Percentiles rank a stretch among this genome's conserved stretches.
These are phyloP conservation scores for Chouioia cunea DNA, from an alignment of 2,888 invertebrate genomes.

Conservation along the genomic window DNA sequence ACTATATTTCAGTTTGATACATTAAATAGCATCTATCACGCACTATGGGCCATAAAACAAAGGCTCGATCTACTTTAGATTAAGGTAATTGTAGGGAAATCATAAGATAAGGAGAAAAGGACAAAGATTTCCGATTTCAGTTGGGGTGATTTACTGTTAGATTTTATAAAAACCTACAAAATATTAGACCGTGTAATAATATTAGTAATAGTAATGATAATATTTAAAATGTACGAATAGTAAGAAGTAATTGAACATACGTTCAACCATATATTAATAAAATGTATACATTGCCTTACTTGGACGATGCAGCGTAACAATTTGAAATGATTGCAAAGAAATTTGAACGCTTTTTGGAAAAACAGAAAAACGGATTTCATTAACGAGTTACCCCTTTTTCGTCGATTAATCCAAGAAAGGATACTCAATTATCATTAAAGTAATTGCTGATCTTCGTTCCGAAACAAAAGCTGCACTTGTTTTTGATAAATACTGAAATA, in stretches of 20 bases:
- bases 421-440: constrained; percentile 7
- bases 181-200: constrained; percentile 52
- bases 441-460: constrained; percentile 29
- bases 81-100: constrained; percentile 44
- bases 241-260: constrained; percentile 29
- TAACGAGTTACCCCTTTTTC: constrained; percentile 20
- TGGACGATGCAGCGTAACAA: constrained; percentile 54
- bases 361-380: constrained; percentile 22
- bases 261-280: constrained; percentile 42
- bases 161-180: constrained; percentile 57
- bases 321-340: constrained; percentile 23
- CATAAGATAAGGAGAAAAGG: constrained; percentile 27
- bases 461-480: constrained; percentile 36
- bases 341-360: constrained; percentile 16
- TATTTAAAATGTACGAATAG: constrained; percentile 39
- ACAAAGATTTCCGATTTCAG: constrained; percentile 53
- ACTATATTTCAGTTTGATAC: constrained; percentile 34
- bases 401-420: constrained; percentile 23
- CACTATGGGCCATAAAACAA: constrained; percentile 37
- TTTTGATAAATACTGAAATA: constrained; percentile 32
- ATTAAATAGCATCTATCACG: constrained; percentile 4
- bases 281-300: constrained; percentile 60
- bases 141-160: constrained; percentile 55
- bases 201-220: constrained; percentile 43
- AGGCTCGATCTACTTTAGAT: constrained; percentile 44